A percentile compares a stretch with the other conserved stretches of the same genome.
Conservation (phyloP, 2,888 invertebrate genomes). For the Ferrisia virgata region DNA sequence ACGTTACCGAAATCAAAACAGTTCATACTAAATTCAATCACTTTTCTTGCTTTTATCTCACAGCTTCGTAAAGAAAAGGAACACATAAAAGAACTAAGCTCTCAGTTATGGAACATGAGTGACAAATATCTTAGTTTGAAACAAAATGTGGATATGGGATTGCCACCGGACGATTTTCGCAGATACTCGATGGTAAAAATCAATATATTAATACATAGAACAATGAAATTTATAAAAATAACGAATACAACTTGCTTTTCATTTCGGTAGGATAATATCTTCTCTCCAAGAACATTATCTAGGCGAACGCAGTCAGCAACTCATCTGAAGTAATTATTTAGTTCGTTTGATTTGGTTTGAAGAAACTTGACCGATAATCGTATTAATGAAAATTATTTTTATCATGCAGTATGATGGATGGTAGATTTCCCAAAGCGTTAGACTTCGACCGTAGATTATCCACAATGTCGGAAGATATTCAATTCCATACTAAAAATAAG, state of each 20-base stretch:
- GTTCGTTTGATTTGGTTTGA: neutral
- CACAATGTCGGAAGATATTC: constrained; percentile 35
- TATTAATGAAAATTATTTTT: neutral
- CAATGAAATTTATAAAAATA: neutral
- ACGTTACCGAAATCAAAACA: too few relatives aligned
- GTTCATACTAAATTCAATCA: too few relatives aligned
- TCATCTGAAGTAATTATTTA: constrained; percentile 15
- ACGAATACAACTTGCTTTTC: neutral
- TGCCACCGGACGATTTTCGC: constrained; percentile 50
- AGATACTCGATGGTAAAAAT: constrained; percentile 49
- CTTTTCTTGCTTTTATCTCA: constrained; percentile 42
- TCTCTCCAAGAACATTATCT: neutral
- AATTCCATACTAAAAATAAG: neutral
- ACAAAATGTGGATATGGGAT: constrained; percentile 56
- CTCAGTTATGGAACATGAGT: constrained; percentile 62
- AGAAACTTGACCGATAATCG: neutral
- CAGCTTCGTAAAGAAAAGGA: constrained; percentile 52
- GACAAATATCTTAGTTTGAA: constrained; percentile 61
- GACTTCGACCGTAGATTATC: constrained; percentile 33
- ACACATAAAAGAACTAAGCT: constrained; percentile 57
- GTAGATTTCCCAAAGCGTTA: neutral
- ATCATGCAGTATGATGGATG: constrained; percentile 4
- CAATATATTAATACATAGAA: neutral
- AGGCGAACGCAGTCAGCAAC: constrained; percentile 34
- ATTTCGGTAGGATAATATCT: neutral